Percentiles rank a stretch among this genome's conserved stretches.
Evolutionary conservation across 2,113 vertebrate genomes (phyloP).

Genomic region (Mus musculus): GRCm39 chr8:45094001-45094500

Average conservation of each 20-base stretch:
- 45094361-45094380: not conserved
- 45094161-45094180: not conserved
- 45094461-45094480: not conserved
- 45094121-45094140: not conserved
- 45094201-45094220: not conserved
- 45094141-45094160: not conserved
- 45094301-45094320: not conserved
- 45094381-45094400: not conserved
- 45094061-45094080: not conserved
- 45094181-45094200: not conserved
- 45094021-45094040: not conserved
- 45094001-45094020: not conserved
- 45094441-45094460: not conserved
- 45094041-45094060: not conserved
- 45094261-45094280: not conserved
- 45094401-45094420: not conserved
- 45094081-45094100: not conserved
- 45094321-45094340: not conserved
- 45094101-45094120: not conserved
- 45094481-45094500: not conserved
- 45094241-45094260: not conserved
- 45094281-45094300: not conserved
- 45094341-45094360: not conserved
- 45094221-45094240: not conserved
- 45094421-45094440: not conserved